phyloP scores from a whole-genome alignment of 2,888 invertebrate genomes.

The Onthophagus sagittarius region DNA sequence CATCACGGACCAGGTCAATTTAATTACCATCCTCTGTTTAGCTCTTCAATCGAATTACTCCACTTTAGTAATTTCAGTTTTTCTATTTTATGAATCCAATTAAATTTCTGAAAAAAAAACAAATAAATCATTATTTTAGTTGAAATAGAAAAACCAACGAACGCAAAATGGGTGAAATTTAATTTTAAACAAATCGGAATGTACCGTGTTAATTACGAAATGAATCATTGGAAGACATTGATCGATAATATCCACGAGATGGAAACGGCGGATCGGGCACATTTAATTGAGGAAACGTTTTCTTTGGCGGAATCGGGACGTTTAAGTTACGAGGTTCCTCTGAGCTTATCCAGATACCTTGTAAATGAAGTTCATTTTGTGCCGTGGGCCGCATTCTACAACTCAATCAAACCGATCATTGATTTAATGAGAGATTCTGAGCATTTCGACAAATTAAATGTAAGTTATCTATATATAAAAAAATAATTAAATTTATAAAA shows the following conservation, averaged over 20 bases:
- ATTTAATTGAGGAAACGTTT: conserved; percentile 79
- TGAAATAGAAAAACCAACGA: conserved; percentile 49
- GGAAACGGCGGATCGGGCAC: conserved; percentile 68
- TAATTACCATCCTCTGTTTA: too few relatives aligned
- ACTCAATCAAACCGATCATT: conserved; percentile 49
- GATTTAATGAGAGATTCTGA: conserved; percentile 55
- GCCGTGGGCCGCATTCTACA: conserved; percentile 71
- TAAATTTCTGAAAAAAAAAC: background rate
- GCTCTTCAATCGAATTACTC: too few relatives aligned
- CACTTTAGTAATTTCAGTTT: too few relatives aligned
- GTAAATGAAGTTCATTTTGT: conserved; percentile 63
- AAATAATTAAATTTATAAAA: too few relatives aligned
- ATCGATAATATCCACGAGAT: conserved; percentile 50
- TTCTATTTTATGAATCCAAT: conserved; percentile 42
- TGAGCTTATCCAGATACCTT: conserved; percentile 69
- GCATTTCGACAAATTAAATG: conserved; percentile 53
- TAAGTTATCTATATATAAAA: conserved; percentile 31
- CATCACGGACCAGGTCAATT: too few relatives aligned
- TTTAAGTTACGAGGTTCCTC: conserved; percentile 62
- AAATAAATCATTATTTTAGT: conserved; percentile 32
- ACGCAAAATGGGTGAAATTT: conserved; percentile 72
- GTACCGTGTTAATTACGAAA: conserved; percentile 81
- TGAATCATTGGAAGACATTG: conserved; percentile 61
- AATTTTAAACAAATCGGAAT: conserved; percentile 84
- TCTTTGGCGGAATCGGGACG: conserved; percentile 70